Conservation (phyloP, 1,140 invertebrate species). For the Anastrepha ludens region DNA sequence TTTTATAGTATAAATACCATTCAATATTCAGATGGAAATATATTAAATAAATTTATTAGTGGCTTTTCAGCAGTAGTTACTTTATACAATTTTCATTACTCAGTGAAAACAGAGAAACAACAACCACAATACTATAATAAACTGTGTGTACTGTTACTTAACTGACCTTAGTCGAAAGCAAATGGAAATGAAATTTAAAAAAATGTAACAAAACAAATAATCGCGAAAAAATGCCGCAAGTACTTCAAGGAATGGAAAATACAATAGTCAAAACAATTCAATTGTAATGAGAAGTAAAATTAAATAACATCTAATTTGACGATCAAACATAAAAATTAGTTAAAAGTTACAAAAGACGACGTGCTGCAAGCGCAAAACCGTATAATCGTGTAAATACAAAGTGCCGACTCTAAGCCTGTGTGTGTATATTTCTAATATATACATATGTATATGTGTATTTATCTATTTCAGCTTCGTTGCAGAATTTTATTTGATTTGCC, state of each 20-base stretch:
- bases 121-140: background rate
- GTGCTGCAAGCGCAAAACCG: background rate
- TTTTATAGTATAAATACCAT: constrained; percentile 22
- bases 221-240: background rate
- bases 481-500: constrained; percentile 27
- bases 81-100: constrained; percentile 21
- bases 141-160: background rate
- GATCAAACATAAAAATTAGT: background rate
- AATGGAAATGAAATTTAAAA: background rate
- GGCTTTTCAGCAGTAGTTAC: background rate
- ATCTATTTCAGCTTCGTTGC: background rate
- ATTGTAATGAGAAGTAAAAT: background rate
- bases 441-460: background rate
- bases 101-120: background rate
- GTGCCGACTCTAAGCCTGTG: background rate
- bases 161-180: constrained; percentile 25
- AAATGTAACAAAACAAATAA: background rate
- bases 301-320: background rate
- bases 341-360: constrained; percentile 3
- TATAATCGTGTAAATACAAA: background rate
- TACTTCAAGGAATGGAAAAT: background rate
- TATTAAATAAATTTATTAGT: background rate
- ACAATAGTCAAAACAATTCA: background rate
- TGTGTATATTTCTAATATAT: background rate
- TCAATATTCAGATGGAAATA: background rate